Evolutionary conservation across 2,888 invertebrate genomes (phyloP).

Genomic region (Pterobdella sp.): DNA sequence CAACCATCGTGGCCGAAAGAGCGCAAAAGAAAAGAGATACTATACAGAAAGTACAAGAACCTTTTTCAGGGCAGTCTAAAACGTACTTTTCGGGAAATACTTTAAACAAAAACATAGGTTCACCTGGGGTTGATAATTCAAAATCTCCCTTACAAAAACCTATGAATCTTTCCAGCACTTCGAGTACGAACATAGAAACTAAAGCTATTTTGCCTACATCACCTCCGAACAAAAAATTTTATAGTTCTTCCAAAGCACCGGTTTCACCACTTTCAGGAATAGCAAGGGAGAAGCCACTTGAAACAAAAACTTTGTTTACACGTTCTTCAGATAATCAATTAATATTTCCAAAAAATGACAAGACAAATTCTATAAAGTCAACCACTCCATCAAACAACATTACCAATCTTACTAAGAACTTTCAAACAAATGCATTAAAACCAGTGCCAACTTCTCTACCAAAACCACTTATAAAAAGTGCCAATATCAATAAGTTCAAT

Average conservation of each 20-base stretch:
- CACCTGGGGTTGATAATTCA: not conserved
- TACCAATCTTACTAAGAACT: not conserved
- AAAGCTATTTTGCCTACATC: not conserved
- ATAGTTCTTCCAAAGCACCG: not conserved
- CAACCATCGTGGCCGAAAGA: conserved; percentile 23
- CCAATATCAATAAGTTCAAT: not conserved
- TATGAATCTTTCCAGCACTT: not conserved
- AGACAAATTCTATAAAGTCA: not conserved
- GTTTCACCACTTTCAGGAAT: not conserved
- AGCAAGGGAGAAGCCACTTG: too few species aligned
- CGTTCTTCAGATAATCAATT: too few species aligned
- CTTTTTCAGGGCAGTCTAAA: not conserved
- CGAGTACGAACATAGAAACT: too few species aligned
- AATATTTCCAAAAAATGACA: too few species aligned
- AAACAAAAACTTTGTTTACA: too few species aligned
- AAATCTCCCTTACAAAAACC: not conserved
- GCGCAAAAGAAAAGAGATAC: conserved; percentile 15
- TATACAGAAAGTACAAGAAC: conserved; percentile 3
- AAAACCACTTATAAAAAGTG: not conserved
- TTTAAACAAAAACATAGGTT: not conserved
- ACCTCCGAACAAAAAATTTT: not conserved
- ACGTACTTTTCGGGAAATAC: not conserved
- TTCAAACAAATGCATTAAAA: not conserved
- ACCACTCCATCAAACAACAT: not conserved
- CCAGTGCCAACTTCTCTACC: not conserved